A percentile compares a stretch with the other conserved stretches of the same genome.
phyloP scores from a whole-genome alignment of 1,140 invertebrate species.

The Palaemon carinicauda region DNA sequence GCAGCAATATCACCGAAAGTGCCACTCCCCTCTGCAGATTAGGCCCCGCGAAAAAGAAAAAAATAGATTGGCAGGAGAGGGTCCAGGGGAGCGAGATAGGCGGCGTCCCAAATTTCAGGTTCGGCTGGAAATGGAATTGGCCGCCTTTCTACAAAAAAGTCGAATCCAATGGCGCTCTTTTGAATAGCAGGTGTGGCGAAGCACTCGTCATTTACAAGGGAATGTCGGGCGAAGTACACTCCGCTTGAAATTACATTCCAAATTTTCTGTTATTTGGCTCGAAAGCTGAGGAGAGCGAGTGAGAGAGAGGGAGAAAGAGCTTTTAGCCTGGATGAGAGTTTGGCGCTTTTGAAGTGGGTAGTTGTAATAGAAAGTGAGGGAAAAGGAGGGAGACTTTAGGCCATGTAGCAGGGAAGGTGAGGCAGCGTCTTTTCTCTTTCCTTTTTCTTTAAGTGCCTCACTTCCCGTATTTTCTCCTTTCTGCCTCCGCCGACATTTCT shows the following conservation, averaged over 20 bases:
- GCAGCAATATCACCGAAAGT: too few relatives aligned
- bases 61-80: background rate
- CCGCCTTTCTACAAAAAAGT: conserved; percentile 15
- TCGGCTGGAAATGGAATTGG: background rate
- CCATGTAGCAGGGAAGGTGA: too few relatives aligned
- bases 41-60: too few relatives aligned
- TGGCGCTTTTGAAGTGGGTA: too few relatives aligned
- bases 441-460: background rate
- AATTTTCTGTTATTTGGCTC: background rate
- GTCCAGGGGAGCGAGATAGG: background rate
- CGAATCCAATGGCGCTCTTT: conserved; percentile 27
- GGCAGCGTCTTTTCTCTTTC: background rate
- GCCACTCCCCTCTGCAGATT: too few relatives aligned
- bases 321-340: background rate
- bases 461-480: accelerated
- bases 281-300: background rate
- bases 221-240: conserved; percentile 10
- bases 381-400: too few relatives aligned
- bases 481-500: too few relatives aligned
- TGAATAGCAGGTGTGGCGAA: conserved; percentile 29
- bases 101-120: background rate
- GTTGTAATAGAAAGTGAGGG: too few relatives aligned
- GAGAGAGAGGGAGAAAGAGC: background rate
- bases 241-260: conserved; percentile 20
- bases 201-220: background rate